Evolutionary conservation across 2,888 invertebrate species (phyloP).

Genomic region (Ferrisia virgata): DNA sequence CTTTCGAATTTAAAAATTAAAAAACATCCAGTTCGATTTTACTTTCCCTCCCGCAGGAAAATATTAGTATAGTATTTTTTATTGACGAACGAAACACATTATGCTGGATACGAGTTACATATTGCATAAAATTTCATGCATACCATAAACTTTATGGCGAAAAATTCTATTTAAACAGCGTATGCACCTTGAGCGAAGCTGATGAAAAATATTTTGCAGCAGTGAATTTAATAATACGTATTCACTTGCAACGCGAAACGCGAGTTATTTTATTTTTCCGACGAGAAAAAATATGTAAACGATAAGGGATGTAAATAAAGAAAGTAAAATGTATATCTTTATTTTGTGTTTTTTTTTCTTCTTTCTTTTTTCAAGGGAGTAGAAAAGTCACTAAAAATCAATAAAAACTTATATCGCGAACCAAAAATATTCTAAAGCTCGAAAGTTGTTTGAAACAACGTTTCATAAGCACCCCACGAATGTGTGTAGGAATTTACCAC

Average conservation of each 20-base stretch:
- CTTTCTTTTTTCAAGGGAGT: not conserved
- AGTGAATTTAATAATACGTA: constrained; percentile 7
- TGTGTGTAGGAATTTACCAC: not conserved
- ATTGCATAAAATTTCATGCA: not conserved
- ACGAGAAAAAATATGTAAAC: not conserved
- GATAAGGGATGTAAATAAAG: not conserved
- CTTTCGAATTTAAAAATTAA: too few species aligned
- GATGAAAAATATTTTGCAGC: not conserved
- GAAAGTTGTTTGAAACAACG: not conserved
- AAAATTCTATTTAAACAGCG: not conserved
- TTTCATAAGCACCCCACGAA: not conserved
- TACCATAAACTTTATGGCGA: not conserved
- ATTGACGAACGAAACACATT: too few species aligned
- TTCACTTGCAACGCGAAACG: not conserved
- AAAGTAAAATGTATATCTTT: not conserved
- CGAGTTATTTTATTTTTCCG: not conserved
- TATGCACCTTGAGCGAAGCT: not conserved
- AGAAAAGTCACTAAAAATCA: constrained; percentile 20
- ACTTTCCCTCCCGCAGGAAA: too few species aligned
- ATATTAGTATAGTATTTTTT: too few species aligned
- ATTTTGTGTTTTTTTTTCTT: too few species aligned
- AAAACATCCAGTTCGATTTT: too few species aligned
- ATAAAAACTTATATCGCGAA: constrained; percentile 19
- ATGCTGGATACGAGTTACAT: not conserved
- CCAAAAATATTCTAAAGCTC: not conserved